Evolutionary conservation across 2,797 vertebrate genomes (phyloP), one percentile per base, ranked within the genome.

Genomic region (Hipposideros larvatus): DNA sequence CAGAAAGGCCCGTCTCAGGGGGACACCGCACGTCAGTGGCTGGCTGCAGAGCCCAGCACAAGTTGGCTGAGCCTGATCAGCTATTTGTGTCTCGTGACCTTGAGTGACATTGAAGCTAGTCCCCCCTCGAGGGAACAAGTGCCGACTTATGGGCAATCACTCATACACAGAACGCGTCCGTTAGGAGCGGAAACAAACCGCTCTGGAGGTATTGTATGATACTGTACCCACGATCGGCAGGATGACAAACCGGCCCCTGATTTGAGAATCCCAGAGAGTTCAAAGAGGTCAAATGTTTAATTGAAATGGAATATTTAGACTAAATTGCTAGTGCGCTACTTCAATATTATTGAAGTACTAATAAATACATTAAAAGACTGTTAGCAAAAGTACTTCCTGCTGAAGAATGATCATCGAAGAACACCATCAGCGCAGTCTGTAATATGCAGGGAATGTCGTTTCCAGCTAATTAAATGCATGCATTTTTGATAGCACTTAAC

Each of bases 291-390:
- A 92, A 91, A 96, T 91, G 73, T 77, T 97, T 96, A 97, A 94
- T 75, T 73, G 78, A 97, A 98, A 95, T 92, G 86, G 97, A 96
- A 87, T 96, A 97, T 97, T 97, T 89, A 96, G 97, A 93, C 94
- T 8, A 96, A 97, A 92, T 97, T 91, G 91, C 93, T 91, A 88
- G 86, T 26, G 89, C 74, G 84, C 51, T 61, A 73, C 75, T 94
- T 57, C 97, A 80, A 46, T 92, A 98, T 96, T 97, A 97, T 88
- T 94, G 92, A 85, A 97, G 57, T 90, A 70, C 88, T 96, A 97
- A 90, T 89, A 90, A 97, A 98, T 98, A 93, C 93, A 97, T 97
- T 97, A 96, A 97, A 97, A 97, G 97, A 92, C 97, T 78, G 92
- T 97, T 97, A 96, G 92, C 91, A 61, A n/a, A 95, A 96, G 88